These are phyloP conservation scores for Folsomia manolachei DNA, from an alignment of 2,888 invertebrate species.

Conservation along the genomic window DNA sequence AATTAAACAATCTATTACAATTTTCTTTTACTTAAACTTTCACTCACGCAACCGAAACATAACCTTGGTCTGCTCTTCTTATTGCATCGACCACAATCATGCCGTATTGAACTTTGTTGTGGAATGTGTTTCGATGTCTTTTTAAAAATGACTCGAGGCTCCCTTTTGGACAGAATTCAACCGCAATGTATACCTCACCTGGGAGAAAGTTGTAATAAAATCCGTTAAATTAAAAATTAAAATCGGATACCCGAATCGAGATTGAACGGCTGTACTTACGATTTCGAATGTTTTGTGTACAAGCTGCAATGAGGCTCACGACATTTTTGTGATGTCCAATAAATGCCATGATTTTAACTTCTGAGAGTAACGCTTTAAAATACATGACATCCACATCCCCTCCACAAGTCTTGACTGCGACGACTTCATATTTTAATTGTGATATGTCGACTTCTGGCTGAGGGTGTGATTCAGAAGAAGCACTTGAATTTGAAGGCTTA, in stretches of 20 bases:
- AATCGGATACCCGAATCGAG: too few species aligned
- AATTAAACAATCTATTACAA: too few species aligned
- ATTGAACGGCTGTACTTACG: too few species aligned
- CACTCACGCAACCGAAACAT: too few species aligned
- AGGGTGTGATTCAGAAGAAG: not conserved
- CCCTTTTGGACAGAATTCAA: conserved; percentile 5
- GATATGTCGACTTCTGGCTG: not conserved
- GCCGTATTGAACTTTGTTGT: not conserved
- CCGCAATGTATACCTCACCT: not conserved
- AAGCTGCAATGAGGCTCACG: not conserved
- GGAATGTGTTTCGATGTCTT: not conserved
- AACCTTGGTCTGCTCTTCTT: too few species aligned
- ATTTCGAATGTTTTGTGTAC: conserved; percentile 1
- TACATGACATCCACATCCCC: conserved; percentile 4
- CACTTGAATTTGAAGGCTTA: not conserved
- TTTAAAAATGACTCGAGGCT: not conserved
- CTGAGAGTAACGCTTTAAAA: not conserved
- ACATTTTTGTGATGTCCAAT: conserved; percentile 9
- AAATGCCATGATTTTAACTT: conserved; percentile 2
- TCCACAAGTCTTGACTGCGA: conserved; percentile 3
- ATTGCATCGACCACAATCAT: not conserved
- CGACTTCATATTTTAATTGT: not conserved
- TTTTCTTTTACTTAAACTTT: too few species aligned
- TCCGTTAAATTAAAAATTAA: not conserved
- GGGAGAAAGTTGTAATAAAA: not conserved